Evolutionary conservation across 1,140 invertebrate species (phyloP).

Genomic region (Matsumurasca onukii): DNA sequence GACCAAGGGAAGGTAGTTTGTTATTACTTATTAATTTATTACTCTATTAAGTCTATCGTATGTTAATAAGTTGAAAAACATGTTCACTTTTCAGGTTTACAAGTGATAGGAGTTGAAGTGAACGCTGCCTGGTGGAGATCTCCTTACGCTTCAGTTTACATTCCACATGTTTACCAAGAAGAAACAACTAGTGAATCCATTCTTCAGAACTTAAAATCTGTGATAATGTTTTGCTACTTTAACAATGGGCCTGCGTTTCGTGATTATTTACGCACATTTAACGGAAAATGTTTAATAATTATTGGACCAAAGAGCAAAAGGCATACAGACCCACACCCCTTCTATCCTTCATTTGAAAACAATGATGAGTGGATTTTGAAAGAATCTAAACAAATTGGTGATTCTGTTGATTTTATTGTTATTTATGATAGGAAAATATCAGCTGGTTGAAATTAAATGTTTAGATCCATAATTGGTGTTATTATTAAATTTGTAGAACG

Average conservation of each 20-base stretch:
- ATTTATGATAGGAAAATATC: neutral
- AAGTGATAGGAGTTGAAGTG: constrained; percentile 57
- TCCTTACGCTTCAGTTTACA: constrained; percentile 55
- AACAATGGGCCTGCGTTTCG: constrained; percentile 65
- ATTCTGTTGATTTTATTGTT: constrained; percentile 3
- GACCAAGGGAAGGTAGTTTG: too few relatives aligned
- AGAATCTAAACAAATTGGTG: constrained; percentile 7
- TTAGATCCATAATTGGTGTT: too few relatives aligned
- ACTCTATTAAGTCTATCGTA: too few relatives aligned
- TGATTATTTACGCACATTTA: constrained; percentile 61
- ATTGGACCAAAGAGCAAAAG: constrained; percentile 58
- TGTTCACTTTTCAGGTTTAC: constrained; percentile 50
- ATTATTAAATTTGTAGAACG: too few relatives aligned
- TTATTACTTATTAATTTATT: too few relatives aligned
- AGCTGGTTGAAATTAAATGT: neutral
- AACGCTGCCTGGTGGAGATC: constrained; percentile 62
- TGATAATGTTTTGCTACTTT: constrained; percentile 74
- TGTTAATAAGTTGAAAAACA: too few relatives aligned
- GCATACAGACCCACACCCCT: constrained; percentile 25
- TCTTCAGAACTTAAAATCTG: constrained; percentile 46
- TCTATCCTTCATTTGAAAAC: constrained; percentile 13
- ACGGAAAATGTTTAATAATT: constrained; percentile 62
- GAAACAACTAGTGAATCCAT: constrained; percentile 33
- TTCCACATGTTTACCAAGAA: constrained; percentile 44
- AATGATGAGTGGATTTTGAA: neutral